Conservation (phyloP, 2,888 invertebrate genomes). For the Apocheima hispidaria region DNA sequence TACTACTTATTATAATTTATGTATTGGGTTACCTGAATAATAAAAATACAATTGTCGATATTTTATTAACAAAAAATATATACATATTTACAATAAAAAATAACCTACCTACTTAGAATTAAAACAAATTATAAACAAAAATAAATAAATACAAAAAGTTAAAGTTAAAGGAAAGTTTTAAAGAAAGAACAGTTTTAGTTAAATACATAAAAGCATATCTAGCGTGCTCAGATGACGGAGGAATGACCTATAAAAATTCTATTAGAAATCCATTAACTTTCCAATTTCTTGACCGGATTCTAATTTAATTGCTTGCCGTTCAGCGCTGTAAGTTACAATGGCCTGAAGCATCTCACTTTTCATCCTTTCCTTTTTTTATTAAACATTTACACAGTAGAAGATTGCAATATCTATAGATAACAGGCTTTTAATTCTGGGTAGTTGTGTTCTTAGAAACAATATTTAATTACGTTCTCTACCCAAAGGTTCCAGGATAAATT, state of each 20-base stretch:
- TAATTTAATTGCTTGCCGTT: conserved; percentile 58
- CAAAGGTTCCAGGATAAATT: no score
- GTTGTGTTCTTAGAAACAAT: not conserved
- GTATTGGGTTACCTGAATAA: no score
- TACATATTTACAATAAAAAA: no score
- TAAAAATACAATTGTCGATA: no score
- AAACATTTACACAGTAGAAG: not conserved
- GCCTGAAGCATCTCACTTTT: conserved; percentile 22
- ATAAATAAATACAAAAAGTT: no score
- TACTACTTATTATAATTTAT: no score
- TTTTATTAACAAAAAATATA: no score
- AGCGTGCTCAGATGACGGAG: conserved; percentile 18
- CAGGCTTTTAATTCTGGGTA: no score
- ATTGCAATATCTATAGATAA: not conserved
- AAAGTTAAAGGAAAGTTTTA: no score
- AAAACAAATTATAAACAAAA: no score
- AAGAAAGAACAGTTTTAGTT: not conserved
- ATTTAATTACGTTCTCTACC: no score
- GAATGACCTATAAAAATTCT: conserved; percentile 43
- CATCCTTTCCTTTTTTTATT: conserved; percentile 12
- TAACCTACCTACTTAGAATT: no score
- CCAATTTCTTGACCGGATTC: conserved; percentile 55
- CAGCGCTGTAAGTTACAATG: conserved; percentile 58
- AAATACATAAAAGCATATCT: conserved; percentile 10
- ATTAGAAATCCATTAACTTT: conserved; percentile 65